Evolutionary conservation across 2,797 vertebrate genomes (phyloP).

Genomic region (Pygocentrus nattereri): DNA sequence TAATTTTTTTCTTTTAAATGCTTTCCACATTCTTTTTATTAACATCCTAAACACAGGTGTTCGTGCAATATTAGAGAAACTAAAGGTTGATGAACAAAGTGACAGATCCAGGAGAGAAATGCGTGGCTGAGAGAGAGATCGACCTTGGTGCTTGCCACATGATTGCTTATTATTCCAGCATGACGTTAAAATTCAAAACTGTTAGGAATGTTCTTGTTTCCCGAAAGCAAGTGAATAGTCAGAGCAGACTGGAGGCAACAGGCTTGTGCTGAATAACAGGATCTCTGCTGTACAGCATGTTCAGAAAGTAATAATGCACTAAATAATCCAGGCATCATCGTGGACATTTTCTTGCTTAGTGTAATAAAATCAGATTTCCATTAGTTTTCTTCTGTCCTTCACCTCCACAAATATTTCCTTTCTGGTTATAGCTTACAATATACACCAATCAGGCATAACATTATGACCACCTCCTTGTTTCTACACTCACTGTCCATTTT

Average conservation of each 20-base stretch:
- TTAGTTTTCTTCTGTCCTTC: not conserved
- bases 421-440: not conserved
- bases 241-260: not conserved
- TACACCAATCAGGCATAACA: too few relatives aligned
- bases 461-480: too few relatives aligned
- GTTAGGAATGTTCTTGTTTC: not conserved
- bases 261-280: not conserved
- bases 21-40: not conserved
- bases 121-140: not conserved
- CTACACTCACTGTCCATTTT: too few relatives aligned
- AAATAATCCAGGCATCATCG: not conserved
- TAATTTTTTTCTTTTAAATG: too few relatives aligned
- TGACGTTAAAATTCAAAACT: not conserved
- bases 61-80: not conserved
- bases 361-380: not conserved
- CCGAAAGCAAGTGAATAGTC: not conserved
- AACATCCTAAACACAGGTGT: conserved; percentile 2
- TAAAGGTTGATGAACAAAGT: not conserved
- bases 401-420: not conserved
- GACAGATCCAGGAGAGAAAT: not conserved
- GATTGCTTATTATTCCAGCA: conserved; percentile 5
- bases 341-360: not conserved
- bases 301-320: not conserved
- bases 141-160: not conserved
- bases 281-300: not conserved